Base-by-base conservation (phyloP, 2,797 vertebrate species). In the Tinamus major region DNA sequence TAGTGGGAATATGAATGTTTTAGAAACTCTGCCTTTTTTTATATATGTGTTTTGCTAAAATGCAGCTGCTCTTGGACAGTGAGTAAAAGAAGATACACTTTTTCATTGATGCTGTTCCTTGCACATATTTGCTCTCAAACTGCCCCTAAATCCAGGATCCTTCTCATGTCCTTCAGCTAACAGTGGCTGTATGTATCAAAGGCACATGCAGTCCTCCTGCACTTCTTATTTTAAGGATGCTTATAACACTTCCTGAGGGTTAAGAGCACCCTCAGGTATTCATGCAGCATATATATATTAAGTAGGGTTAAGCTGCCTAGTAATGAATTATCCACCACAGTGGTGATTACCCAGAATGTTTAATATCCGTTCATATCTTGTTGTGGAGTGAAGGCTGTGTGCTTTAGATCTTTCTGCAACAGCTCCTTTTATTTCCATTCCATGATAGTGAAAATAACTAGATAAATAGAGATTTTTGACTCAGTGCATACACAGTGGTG, bases 401-500 rank as follows among this genome's bases (percentile, higher is more conserved):
- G 13, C 3, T 4, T 70, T 74, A n/a, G 8, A 20, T 67, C 37
- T 55, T 89, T 51, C 29, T 72, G 2, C 35, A 70, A 39, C 7
- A 72, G 9, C 23, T 29, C 12, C 23, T 49, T 14, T 67, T n/a
- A n/a, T 58, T 81, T 92, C 37, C 37, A 1, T 16, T 61, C 35
- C 58, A 23, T 33, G 55, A 56, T 15, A 1, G 7, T 20, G 39
- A 41, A 71, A 74, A 58, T 51, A 17, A n/a, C 12, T 9, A 53
- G 51, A 53, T 20, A 81, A 59, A 81, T 31, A 13, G 2, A 56
- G 41, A 26, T 15, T 12, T 89, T 56, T 72, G 67, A 10, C 17
- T 53, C 7, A 1, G 23, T 35, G 7, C 2, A 0, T 42, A 5
- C 3, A 1, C n/a, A 13, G 10, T n/a, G 7, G 3, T 35, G 23